Percentiles rank a stretch among this genome's conserved stretches.
These are phyloP conservation scores for Himalopsyche kuldschensis DNA, from an alignment of 2,888 invertebrate species.

Conservation along the genomic window DNA sequence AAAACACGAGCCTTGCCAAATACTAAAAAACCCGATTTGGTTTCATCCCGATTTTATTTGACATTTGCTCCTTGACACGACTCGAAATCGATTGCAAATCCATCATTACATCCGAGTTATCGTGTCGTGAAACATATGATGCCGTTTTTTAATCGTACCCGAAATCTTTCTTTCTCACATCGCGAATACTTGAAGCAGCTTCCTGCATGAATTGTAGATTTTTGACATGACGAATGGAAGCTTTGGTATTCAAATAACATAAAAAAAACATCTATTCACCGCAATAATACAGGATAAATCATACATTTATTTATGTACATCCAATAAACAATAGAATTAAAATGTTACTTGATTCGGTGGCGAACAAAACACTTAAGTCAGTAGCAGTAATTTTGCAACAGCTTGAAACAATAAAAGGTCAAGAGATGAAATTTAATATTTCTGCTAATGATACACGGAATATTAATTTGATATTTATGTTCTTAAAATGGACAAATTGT, in stretches of 20 bases:
- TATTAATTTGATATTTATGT: not conserved
- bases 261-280: not conserved
- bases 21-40: not conserved
- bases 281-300: not conserved
- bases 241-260: not conserved
- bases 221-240: not conserved
- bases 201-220: not conserved
- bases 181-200: not conserved
- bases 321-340: not conserved
- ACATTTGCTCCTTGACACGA: not conserved
- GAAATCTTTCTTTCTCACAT: not conserved
- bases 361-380: not conserved
- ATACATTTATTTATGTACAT: not conserved
- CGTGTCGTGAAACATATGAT: not conserved
- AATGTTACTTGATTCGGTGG: not conserved
- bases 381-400: not conserved
- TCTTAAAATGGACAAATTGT: not conserved
- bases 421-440: not conserved
- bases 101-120: not conserved
- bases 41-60: not conserved
- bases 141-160: not conserved
- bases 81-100: not conserved
- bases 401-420: not conserved
- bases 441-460: not conserved
- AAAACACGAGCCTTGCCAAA: not conserved